A percentile compares a stretch with the other conserved stretches of the same genome.
Conservation (phyloP, 1,140 invertebrate genomes). For the Heliothis virescens region DNA sequence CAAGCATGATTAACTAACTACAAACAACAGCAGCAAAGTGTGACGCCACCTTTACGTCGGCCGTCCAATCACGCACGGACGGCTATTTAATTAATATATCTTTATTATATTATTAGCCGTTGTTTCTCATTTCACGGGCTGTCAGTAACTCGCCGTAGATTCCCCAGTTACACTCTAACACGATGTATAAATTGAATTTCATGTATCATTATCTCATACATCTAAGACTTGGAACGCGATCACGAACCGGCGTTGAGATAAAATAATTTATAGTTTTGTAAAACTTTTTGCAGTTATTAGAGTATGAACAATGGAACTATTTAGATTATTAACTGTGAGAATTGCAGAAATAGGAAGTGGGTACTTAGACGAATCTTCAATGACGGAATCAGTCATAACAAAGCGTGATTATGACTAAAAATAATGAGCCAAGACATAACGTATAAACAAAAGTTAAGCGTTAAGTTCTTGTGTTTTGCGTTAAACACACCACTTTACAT, state of each 20-base stretch:
- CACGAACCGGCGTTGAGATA: conserved; percentile 5
- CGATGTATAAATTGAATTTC: conserved; percentile 29
- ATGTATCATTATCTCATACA: conserved; percentile 45
- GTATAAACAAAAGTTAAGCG: no score
- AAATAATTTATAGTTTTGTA: conserved; percentile 30
- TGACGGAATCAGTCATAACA: background rate
- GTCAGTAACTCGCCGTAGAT: conserved; percentile 26
- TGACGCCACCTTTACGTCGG: background rate
- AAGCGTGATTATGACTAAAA: conserved; percentile 5
- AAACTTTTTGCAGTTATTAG: conserved; percentile 22
- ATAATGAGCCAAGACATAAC: background rate
- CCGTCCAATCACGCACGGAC: background rate
- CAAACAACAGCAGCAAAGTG: background rate
- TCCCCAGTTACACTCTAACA: background rate
- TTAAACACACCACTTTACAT: no score
- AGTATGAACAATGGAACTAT: conserved; percentile 29
- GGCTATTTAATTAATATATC: conserved; percentile 12
- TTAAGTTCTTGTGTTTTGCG: no score
- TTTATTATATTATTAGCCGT: conserved; percentile 13
- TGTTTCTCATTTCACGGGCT: conserved; percentile 44
- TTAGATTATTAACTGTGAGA: conserved; percentile 20
- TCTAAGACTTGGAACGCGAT: conserved; percentile 28
- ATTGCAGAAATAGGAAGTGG: conserved; percentile 20
- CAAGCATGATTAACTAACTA: conserved; percentile 12
- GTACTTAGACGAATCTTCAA: conserved; percentile 17